Evolutionary conservation across 2,797 vertebrate genomes (phyloP).

Genomic region (Tragelaphus eurycerus): DNA sequence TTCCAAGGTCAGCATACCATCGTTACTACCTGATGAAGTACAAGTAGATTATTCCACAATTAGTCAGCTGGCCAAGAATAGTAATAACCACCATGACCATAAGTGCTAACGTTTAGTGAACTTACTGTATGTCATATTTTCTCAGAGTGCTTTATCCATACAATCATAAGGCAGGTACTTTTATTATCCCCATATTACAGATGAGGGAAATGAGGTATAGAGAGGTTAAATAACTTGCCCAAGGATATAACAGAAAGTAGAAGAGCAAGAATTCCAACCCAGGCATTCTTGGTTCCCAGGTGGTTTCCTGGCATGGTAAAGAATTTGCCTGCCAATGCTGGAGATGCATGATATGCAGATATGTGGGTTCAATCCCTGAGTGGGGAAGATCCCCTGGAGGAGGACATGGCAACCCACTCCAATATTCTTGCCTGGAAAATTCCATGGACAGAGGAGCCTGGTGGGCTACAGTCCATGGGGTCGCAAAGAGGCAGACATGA

Average conservation of each 20-base stretch:
- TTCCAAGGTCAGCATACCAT: background rate
- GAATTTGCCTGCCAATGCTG: too few relatives aligned
- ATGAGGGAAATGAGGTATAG: background rate
- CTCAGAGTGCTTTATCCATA: background rate
- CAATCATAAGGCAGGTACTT: background rate
- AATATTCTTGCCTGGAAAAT: too few relatives aligned
- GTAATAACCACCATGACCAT: background rate
- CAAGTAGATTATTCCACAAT: background rate
- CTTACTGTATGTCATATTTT: background rate
- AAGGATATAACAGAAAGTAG: background rate
- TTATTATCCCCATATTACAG: conserved; percentile 24
- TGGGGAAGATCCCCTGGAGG: too few relatives aligned
- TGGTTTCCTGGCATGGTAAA: background rate
- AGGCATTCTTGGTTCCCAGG: background rate
- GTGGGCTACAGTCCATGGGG: too few relatives aligned
- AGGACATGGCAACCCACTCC: too few relatives aligned
- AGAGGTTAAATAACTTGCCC: background rate
- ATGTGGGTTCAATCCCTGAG: too few relatives aligned
- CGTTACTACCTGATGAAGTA: background rate
- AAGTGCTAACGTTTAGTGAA: background rate
- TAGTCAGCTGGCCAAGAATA: background rate
- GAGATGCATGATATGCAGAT: too few relatives aligned
- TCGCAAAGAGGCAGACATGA: too few relatives aligned
- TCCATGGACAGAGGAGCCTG: too few relatives aligned
- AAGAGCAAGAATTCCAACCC: background rate